Evolutionary conservation across 2,888 invertebrate genomes (phyloP).

Genomic region (Tipula lateralis): DNA sequence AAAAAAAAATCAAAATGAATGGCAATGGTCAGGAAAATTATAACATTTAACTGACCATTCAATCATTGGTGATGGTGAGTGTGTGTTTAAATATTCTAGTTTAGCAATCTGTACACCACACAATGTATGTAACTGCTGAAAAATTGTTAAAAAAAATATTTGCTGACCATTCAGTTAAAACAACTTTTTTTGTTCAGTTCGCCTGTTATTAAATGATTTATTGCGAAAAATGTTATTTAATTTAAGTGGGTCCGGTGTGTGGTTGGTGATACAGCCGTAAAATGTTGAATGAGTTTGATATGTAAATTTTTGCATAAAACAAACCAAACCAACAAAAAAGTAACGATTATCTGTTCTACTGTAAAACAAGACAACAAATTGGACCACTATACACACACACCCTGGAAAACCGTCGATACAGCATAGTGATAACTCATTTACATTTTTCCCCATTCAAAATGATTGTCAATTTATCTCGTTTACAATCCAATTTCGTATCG

Average conservation of each 20-base stretch:
- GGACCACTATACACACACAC: not conserved
- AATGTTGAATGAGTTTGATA: not conserved
- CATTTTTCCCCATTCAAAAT: not conserved
- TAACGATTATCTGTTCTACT: not conserved
- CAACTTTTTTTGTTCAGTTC: not conserved
- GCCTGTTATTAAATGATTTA: not conserved
- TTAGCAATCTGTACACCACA: not conserved
- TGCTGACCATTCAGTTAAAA: not conserved
- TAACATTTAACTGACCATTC: not conserved
- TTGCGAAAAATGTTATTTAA: not conserved
- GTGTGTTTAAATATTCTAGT: not conserved
- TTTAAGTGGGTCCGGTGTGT: not conserved
- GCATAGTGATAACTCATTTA: not conserved
- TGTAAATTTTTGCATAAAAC: not conserved
- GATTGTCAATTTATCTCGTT: slow-evolving; percentile 11
- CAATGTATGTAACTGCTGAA: not conserved
- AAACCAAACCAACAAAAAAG: too few species aligned
- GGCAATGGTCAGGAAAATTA: not conserved
- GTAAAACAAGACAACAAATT: not conserved
- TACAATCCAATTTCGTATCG: not conserved
- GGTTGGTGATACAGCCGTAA: not conserved
- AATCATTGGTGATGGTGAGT: not conserved
- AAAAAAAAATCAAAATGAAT: not conserved
- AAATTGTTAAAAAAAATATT: not conserved
- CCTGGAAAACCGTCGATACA: not conserved